phyloP scores from a whole-genome alignment of 2,888 invertebrate genomes.

The Eupithecia pulchellata region DNA sequence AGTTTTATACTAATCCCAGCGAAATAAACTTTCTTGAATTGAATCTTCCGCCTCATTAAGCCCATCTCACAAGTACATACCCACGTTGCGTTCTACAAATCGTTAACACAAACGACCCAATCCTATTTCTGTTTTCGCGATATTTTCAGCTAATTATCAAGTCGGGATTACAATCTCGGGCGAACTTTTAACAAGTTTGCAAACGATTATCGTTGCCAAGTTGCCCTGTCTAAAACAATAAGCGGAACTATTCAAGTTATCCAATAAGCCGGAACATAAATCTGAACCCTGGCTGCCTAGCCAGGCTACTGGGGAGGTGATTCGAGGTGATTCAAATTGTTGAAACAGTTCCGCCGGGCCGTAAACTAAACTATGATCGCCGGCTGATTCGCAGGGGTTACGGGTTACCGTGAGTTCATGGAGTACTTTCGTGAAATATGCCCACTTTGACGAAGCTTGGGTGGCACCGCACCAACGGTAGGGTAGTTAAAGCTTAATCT shows the following conservation, averaged over 20 bases:
- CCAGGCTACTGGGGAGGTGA: slow-evolving; percentile 30
- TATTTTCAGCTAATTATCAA: slow-evolving; percentile 27
- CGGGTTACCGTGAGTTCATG: slow-evolving; percentile 1
- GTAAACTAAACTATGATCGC: slow-evolving; percentile 11
- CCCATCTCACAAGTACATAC: neutral
- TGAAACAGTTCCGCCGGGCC: slow-evolving; percentile 27
- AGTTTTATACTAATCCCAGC: neutral
- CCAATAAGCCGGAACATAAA: slow-evolving; percentile 42
- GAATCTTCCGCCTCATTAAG: slow-evolving; percentile 1
- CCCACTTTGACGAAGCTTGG: neutral
- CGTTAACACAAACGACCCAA: slow-evolving; percentile 7
- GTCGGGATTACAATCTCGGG: slow-evolving; percentile 31
- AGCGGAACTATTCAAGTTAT: slow-evolving; percentile 43
- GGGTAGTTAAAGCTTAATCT: neutral
- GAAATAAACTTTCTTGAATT: neutral
- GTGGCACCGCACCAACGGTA: neutral
- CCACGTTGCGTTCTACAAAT: slow-evolving; percentile 3
- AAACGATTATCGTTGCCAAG: slow-evolving; percentile 33
- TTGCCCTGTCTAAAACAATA: slow-evolving; percentile 39
- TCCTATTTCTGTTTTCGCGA: slow-evolving; percentile 17
- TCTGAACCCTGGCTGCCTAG: slow-evolving; percentile 32
- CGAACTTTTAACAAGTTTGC: slow-evolving; percentile 35
- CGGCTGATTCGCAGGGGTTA: slow-evolving; percentile 11
- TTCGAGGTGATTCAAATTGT: slow-evolving; percentile 33
- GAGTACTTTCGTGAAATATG: neutral